Conservation (phyloP, 2,888 invertebrate genomes). For the Orthonevra nobilis region DNA sequence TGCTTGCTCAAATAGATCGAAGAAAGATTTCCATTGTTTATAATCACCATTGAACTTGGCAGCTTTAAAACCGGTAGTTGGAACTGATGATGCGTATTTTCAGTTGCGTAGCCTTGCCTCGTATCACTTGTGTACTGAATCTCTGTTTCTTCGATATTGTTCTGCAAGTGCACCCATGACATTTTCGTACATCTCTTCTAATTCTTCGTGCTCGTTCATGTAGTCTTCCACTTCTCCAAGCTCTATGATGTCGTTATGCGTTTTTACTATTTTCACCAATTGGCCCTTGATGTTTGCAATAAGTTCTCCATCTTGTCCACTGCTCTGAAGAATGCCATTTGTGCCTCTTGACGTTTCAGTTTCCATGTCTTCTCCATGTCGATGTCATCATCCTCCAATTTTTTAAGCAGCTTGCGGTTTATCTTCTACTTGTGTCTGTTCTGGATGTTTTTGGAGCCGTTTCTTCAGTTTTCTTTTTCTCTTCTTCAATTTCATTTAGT, state of each 20-base stretch:
- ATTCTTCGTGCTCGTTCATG: constrained; percentile 10
- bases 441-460: too few relatives aligned
- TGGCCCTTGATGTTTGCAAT: neutral
- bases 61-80: neutral
- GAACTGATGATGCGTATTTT: neutral
- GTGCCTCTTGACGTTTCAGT: constrained; percentile 1
- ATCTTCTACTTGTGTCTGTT: too few relatives aligned
- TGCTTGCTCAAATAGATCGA: constrained; percentile 7
- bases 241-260: constrained; percentile 1
- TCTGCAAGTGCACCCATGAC: neutral
- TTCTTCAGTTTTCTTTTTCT: too few relatives aligned
- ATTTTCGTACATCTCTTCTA: neutral
- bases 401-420: too few relatives aligned
- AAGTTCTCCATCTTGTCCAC: neutral
- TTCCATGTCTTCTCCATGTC: too few relatives aligned
- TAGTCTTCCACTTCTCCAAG: neutral
- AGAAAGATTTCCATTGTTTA: constrained; percentile 10
- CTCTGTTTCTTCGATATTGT: neutral
- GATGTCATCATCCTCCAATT: too few relatives aligned
- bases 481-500: too few relatives aligned
- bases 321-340: neutral
- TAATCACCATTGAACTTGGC: neutral
- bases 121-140: neutral
- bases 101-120: neutral
- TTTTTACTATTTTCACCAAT: neutral